These are phyloP conservation scores for Disparrhopalites patrizii DNA, from an alignment of 2,888 invertebrate genomes.

Conservation along the genomic window DNA sequence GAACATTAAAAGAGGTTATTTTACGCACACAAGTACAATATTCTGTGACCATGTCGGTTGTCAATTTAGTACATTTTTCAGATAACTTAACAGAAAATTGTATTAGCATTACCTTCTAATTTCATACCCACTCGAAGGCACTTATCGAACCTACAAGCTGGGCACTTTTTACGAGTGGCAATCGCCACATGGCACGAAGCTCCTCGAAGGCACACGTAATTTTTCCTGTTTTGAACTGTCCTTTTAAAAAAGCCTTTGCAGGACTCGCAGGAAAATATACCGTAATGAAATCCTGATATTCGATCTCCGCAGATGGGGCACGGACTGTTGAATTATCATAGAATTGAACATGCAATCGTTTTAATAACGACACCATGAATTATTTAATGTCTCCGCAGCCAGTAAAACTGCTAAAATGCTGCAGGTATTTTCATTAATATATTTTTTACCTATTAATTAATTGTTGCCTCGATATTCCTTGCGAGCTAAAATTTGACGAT, in stretches of 20 bases:
- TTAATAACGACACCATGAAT: neutral
- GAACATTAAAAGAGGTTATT: too few species aligned
- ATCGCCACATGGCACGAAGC: constrained; percentile 89
- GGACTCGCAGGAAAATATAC: constrained; percentile 95
- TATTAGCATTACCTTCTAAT: constrained; percentile 66
- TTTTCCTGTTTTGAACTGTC: constrained; percentile 97
- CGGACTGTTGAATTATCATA: constrained; percentile 60
- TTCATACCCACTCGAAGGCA: constrained; percentile 96
- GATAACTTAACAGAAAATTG: neutral
- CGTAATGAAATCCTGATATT: constrained; percentile 95
- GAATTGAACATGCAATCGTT: neutral
- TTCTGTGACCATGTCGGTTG: too few species aligned
- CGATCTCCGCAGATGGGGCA: constrained; percentile 95
- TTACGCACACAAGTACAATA: neutral
- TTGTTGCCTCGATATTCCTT: constrained; percentile 48
- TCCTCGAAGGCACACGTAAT: constrained; percentile 87
- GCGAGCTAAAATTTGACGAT: constrained; percentile 47
- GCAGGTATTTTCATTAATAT: too few species aligned
- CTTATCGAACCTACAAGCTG: constrained; percentile 93
- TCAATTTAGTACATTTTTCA: too few species aligned
- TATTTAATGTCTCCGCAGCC: neutral
- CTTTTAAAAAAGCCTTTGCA: constrained; percentile 98
- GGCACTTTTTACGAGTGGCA: constrained; percentile 91
- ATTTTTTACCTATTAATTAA: constrained; percentile 46
- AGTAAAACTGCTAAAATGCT: neutral